phyloP scores from a whole-genome alignment of 2,113 vertebrate genomes.

The Bos indicus region DNA sequence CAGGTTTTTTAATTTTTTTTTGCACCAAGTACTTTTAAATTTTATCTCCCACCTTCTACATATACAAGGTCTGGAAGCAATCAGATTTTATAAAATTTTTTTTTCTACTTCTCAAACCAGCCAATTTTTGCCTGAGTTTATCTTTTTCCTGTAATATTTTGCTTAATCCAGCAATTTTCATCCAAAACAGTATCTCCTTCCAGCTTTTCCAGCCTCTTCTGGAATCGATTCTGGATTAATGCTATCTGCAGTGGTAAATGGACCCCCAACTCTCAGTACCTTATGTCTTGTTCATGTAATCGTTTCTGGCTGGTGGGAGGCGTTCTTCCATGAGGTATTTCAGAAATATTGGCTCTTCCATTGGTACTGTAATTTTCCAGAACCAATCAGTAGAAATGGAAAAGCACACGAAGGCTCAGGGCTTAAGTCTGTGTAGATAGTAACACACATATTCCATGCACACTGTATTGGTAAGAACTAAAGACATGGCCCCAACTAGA shows the following conservation, averaged over 20 bases:
- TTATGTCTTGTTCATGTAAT: neutral
- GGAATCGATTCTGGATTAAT: neutral
- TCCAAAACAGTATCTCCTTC: neutral
- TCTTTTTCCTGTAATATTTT: neutral
- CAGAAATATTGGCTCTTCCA: neutral
- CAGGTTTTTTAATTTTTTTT: neutral
- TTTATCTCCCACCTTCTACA: neutral
- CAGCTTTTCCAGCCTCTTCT: neutral
- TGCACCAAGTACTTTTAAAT: neutral
- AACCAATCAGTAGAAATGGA: neutral
- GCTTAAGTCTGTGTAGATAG: neutral
- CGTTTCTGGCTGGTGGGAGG: neutral
- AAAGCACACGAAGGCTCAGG: neutral
- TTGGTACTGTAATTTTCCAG: neutral
- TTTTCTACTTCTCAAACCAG: neutral
- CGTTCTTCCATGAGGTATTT: neutral
- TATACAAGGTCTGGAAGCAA: neutral
- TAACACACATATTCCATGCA: neutral
- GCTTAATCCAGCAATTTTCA: neutral
- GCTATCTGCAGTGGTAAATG: neutral
- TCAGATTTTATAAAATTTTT: neutral
- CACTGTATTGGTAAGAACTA: neutral
- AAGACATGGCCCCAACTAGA: neutral
- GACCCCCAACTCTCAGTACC: neutral
- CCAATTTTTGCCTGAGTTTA: neutral